Evolutionary conservation across 2,113 vertebrate species (phyloP).

Genomic region (Dicaeum eximium): DNA sequence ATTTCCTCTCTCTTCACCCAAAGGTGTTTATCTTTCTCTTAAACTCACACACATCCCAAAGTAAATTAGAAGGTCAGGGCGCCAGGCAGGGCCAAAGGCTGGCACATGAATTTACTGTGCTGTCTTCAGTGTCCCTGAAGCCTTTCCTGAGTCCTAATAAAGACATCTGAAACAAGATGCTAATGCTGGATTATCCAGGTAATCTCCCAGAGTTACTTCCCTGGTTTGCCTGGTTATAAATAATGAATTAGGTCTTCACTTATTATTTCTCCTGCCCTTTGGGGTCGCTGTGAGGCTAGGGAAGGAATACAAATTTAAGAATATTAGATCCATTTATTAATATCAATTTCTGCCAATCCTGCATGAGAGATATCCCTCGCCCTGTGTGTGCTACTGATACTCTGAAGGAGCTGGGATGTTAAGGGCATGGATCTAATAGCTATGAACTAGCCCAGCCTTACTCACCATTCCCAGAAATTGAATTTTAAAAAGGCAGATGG

Average conservation of each 20-base stretch:
- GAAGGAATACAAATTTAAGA: constrained; percentile 65
- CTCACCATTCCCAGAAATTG: constrained; percentile 38
- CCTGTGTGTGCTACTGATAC: background rate
- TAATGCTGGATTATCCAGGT: constrained; percentile 59
- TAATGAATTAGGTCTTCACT: constrained; percentile 64
- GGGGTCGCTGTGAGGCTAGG: constrained; percentile 1
- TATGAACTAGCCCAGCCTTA: background rate
- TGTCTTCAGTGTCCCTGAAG: background rate
- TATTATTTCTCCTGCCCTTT: constrained; percentile 66
- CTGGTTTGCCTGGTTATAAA: constrained; percentile 51
- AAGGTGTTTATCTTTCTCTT: background rate
- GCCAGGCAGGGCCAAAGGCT: constrained; percentile 27
- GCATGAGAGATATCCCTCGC: background rate
- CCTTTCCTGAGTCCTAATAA: constrained; percentile 46
- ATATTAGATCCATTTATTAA: constrained; percentile 59
- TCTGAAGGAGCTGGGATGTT: background rate
- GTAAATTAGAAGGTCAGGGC: background rate
- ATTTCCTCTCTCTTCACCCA: background rate
- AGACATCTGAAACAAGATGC: constrained; percentile 41
- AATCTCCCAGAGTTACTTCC: constrained; percentile 50
- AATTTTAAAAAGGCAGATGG: constrained; percentile 55
- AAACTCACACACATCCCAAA: background rate
- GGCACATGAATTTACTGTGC: background rate
- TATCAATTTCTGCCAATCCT: constrained; percentile 46
- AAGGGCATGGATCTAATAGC: constrained; percentile 42